Conservation (phyloP, 2,113 vertebrate genomes). For the Trinectes maculatus region DNA sequence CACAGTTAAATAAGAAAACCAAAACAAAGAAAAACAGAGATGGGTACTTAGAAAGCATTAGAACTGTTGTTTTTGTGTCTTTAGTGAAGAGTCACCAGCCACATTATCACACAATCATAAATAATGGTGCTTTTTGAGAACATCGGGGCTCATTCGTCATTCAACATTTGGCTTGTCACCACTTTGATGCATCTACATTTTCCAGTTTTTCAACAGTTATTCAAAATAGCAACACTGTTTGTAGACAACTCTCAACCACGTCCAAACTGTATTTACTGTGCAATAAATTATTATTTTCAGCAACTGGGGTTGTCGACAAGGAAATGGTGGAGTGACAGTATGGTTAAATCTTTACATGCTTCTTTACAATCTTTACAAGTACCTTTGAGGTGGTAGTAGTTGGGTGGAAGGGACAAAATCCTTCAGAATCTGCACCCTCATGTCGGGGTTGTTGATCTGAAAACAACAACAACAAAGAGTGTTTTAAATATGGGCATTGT, state of each 20-base stretch:
- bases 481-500: too few species aligned
- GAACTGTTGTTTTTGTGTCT: constrained; percentile 10
- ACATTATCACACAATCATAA: too few species aligned
- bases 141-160: constrained; percentile 65
- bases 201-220: neutral
- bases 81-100: too few species aligned
- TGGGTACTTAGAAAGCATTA: constrained; percentile 35
- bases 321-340: constrained; percentile 35
- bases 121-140: constrained; percentile 38
- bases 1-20: constrained; percentile 76
- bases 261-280: constrained; percentile 7
- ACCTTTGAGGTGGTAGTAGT: constrained; percentile 94
- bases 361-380: too few species aligned
- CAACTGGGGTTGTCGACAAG: constrained; percentile 18
- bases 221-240: constrained; percentile 12
- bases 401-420: constrained; percentile 92
- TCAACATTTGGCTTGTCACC: too few species aligned
- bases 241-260: neutral
- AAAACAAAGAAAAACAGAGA: constrained; percentile 59
- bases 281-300: constrained; percentile 30
- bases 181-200: constrained; percentile 11
- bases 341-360: too few species aligned
- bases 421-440: constrained; percentile 97
- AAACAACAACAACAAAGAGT: constrained; percentile 20
- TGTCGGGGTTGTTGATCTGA: constrained; percentile 98